Evolutionary conservation across 2,113 vertebrate species (phyloP).

Genomic region (Eonycteris spelaea): DNA sequence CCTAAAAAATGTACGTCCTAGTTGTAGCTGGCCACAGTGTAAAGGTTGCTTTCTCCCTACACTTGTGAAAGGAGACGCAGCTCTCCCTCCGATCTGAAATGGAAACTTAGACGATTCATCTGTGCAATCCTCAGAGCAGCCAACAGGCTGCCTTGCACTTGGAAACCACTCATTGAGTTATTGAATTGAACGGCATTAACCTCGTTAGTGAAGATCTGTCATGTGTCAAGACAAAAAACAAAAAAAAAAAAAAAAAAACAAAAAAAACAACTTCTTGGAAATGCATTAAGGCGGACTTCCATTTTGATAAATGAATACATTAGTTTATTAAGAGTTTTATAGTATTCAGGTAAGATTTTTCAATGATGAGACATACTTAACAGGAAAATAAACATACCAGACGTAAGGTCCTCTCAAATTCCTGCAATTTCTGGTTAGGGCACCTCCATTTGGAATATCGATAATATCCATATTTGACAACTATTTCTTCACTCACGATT

Average conservation of each 20-base stretch:
- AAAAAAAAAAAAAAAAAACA: not conserved
- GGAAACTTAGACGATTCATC: not conserved
- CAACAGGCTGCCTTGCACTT: not conserved
- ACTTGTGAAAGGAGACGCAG: not conserved
- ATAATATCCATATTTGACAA: not conserved
- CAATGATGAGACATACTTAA: not conserved
- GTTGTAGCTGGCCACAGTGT: not conserved
- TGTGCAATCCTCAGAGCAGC: not conserved
- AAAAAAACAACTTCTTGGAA: not conserved
- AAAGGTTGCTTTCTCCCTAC: not conserved
- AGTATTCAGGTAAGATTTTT: not conserved
- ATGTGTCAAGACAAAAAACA: not conserved
- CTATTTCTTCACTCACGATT: not conserved
- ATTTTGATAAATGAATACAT: not conserved
- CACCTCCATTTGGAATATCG: not conserved
- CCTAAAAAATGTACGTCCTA: not conserved
- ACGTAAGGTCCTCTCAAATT: not conserved
- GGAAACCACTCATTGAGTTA: conserved; percentile 1
- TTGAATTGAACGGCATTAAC: conserved; percentile 26
- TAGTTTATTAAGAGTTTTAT: not conserved
- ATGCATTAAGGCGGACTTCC: not conserved
- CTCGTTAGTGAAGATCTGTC: conserved; percentile 44
- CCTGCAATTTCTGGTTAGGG: not conserved
- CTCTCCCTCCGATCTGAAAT: not conserved
- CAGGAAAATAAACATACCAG: not conserved